Base-by-base conservation (phyloP, 2,888 invertebrate species). In the Campoplex nolae region DNA sequence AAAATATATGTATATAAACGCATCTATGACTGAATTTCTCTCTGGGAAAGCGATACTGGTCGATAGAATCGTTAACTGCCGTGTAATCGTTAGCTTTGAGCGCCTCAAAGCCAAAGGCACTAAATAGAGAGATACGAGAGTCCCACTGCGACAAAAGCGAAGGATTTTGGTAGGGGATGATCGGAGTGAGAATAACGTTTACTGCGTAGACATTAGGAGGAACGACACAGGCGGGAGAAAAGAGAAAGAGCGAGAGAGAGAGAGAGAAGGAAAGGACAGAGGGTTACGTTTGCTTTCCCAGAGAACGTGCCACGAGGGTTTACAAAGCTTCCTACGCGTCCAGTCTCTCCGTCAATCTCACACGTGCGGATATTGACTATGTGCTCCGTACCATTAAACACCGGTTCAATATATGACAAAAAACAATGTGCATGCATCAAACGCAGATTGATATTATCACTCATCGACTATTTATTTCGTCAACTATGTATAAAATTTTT, bases 81-180 rank as follows among this genome's bases (percentile, higher is more conserved):
- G 90, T 90, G 91, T 92, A 93, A 93, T 93, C 92, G 92, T 92
- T 93, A 92, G 92, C 92, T 92, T 92, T 90, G 92, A 91, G 87
- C 80, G 62, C 88, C 83, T 77, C 85, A 80, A 85, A 86, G 74
- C 79, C 82, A 84, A 90, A 90, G 89, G 89, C 84, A 85, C 88
- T 76, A 88, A 83, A 71, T 71, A 73, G 51, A 71, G 83, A 73
- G 23, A 76, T 62, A 32, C 42, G 23, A 73, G 81, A 23, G 42
- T 51, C 81, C 16, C 67, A 54, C 54, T 67, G 81, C 67, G 81
- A 81, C 42, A 74, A 51, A 65, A 62, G 71, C 58, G 65, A 75
- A 38, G 82, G 79, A 23, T 79, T 86, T 73, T 54, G 62, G 62
- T 51, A 58, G 74, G 73, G 62, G 78, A 84, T 77, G 81, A 87